Conservation (phyloP, 2,888 invertebrate genomes). For the Mythimna impura region DNA sequence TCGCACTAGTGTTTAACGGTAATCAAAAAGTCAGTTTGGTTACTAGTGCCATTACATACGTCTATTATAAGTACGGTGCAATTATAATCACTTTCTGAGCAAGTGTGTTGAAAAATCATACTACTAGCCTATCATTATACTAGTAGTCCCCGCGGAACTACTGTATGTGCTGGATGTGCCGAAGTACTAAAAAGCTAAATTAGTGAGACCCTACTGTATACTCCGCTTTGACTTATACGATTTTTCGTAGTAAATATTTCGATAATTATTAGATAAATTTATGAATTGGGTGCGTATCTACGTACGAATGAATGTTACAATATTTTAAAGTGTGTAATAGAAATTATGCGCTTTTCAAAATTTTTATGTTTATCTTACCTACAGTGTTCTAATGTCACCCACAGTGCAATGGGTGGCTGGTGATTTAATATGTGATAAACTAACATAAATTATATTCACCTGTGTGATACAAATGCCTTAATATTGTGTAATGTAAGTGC, state of each 20-base stretch:
- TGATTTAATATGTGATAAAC: constrained; percentile 9
- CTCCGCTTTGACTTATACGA: background rate
- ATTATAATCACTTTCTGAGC: no score
- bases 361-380: background rate
- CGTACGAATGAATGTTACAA: background rate
- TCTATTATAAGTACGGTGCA: no score
- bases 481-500: constrained; percentile 2
- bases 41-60: no score
- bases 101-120: no score
- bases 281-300: background rate
- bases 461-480: constrained; percentile 15
- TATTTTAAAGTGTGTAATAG: background rate
- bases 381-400: constrained; percentile 7
- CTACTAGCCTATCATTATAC: no score
- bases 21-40: no score
- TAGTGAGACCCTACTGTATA: background rate
- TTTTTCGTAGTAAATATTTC: background rate
- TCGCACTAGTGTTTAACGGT: no score
- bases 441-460: constrained; percentile 12
- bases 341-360: constrained; percentile 2
- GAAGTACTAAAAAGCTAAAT: background rate
- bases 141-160: background rate
- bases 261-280: background rate
- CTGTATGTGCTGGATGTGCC: background rate
- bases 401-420: background rate